Base-by-base conservation (phyloP, 1,140 invertebrate genomes). In the Nylanderia fulva region DNA sequence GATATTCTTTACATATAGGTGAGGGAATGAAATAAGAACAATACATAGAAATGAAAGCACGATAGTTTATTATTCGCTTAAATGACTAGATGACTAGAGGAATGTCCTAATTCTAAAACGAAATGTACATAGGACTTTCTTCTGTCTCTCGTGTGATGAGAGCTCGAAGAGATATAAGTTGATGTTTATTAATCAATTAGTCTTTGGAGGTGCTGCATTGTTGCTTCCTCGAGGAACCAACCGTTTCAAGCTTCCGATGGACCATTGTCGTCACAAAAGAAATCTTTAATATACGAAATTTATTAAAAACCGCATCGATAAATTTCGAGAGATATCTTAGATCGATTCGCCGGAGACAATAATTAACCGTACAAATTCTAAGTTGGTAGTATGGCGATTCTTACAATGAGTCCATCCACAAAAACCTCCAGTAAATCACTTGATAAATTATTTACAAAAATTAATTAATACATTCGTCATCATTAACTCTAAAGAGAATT, bases 181-280 rank as follows among this genome's bases (percentile, higher is more conserved):
- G 54, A 33, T 36, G 21, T 60, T 79, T 68, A 18, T 69, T n/a
- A 84, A 76, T 90, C 75, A 91, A 86, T 93, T 91, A 93, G 82
- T 94, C 94, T 95, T 95, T 95, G 94, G 94, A 94, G 93, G 93
- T 90, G 94, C 94, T 94, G 94, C 91, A 94, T 94, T 84, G 92
- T 94, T 92, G 93, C 72, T 93, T 88, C 90, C 54, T 83, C 83
- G 18, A 79, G 85, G 92, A 94, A 94, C 88, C 92, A 92, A 94
- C 92, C 89, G 91, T 92, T 93, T 93, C 92, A 94, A 93, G 93
- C 93, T 94, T 92, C 90, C 93, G 89, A 90, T 90, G 87, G 90
- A 92, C 58, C 85, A 77, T 85, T 84, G 56, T 80, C 36, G 36
- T 61, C 18, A 24, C 29, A 29, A 48, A 18, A n/a, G n/a, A 21